Evolutionary conservation across 2,797 vertebrate genomes (phyloP).

Genomic region (Trichosurus vulpecula): DNA sequence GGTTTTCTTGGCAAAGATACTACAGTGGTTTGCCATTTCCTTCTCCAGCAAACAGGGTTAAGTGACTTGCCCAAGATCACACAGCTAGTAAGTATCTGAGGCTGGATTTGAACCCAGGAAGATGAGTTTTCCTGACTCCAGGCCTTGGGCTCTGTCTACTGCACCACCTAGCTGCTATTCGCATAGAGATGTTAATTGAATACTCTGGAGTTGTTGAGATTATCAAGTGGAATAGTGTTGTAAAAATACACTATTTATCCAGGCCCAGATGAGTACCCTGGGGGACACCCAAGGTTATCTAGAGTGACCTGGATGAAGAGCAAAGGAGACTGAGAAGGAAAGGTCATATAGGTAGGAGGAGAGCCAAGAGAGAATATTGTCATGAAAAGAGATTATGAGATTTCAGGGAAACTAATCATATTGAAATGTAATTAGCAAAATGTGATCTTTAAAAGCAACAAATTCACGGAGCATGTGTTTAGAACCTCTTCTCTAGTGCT

Average conservation of each 20-base stretch:
- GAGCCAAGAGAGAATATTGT: neutral
- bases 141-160: neutral
- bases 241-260: neutral
- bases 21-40: neutral
- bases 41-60: neutral
- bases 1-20: neutral
- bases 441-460: neutral
- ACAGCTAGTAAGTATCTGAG: neutral
- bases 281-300: neutral
- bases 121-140: neutral
- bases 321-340: neutral
- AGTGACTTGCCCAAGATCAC: neutral
- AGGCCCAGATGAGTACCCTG: neutral
- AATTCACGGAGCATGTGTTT: neutral
- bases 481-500: neutral
- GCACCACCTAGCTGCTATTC: neutral
- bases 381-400: neutral
- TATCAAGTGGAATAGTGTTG: neutral
- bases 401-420: neutral
- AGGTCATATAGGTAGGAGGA: neutral
- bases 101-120: neutral
- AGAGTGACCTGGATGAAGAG: neutral
- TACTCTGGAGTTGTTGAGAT: neutral
- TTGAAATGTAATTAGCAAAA: neutral
- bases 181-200: neutral